These are phyloP conservation scores for Andrena praecox DNA, from an alignment of 2,888 invertebrate species.

Conservation along the genomic window DNA sequence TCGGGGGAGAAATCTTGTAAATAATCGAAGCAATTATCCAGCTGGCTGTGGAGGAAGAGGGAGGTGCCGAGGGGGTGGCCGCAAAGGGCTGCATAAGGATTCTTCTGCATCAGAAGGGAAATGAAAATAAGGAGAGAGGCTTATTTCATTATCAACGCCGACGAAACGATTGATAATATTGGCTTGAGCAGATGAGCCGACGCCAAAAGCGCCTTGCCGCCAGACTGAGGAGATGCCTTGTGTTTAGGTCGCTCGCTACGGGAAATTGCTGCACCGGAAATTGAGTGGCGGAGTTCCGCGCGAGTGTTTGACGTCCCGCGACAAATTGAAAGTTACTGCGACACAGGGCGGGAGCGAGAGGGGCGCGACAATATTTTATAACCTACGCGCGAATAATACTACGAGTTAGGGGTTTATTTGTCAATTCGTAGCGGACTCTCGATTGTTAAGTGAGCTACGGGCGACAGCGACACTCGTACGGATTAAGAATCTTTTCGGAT, in stretches of 20 bases:
- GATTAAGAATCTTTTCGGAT: too few relatives aligned
- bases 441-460: too few relatives aligned
- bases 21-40: constrained; percentile 74
- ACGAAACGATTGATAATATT: constrained; percentile 67
- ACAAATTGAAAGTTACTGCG: constrained; percentile 52
- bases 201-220: constrained; percentile 22
- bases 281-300: constrained; percentile 51
- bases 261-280: constrained; percentile 62
- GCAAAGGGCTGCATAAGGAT: constrained; percentile 33
- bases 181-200: constrained; percentile 48
- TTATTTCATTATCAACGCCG: constrained; percentile 65
- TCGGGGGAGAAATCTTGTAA: constrained; percentile 71
- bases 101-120: constrained; percentile 19
- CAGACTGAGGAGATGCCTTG: constrained; percentile 35
- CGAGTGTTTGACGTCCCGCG: constrained; percentile 54
- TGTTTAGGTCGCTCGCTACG: constrained; percentile 42
- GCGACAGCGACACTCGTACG: too few relatives aligned
- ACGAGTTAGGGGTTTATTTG: neutral
- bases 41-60: constrained; percentile 39
- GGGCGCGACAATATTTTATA: constrained; percentile 33
- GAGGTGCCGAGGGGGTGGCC: constrained; percentile 13
- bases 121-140: constrained; percentile 45
- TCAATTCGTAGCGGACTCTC: neutral
- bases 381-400: constrained; percentile 9
- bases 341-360: neutral